phyloP scores from a whole-genome alignment of 2,888 invertebrate species.

The Rotaria magnacalcarata region DNA sequence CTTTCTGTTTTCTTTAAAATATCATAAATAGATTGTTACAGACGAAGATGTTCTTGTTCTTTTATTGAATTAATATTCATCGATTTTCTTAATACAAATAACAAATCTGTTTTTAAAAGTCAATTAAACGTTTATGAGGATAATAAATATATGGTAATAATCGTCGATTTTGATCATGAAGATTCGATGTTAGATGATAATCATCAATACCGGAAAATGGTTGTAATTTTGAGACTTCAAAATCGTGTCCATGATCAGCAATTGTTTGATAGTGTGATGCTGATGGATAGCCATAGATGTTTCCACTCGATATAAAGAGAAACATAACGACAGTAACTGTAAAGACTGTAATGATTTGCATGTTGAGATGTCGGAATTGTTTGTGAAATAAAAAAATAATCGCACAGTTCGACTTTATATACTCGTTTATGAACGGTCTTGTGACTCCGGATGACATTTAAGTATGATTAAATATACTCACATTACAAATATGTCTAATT shows the following conservation, averaged over 20 bases:
- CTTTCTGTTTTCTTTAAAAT: not conserved
- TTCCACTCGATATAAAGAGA: not conserved
- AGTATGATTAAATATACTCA: not conserved
- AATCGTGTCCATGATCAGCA: not conserved
- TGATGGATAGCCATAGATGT: not conserved
- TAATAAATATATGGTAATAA: not conserved
- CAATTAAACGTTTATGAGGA: not conserved
- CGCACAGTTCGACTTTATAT: too few species aligned
- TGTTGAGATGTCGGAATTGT: not conserved
- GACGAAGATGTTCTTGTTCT: not conserved
- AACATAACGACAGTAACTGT: not conserved
- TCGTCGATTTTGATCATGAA: not conserved
- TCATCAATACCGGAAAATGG: not conserved
- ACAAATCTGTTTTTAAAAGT: not conserved
- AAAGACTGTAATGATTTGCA: not conserved
- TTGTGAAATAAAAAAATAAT: not conserved
- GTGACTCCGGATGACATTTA: not conserved
- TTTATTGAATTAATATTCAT: not conserved
- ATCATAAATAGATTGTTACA: not conserved
- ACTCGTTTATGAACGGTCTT: too few species aligned
- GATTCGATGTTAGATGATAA: not conserved
- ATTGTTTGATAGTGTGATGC: not conserved
- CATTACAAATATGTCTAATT: not conserved
- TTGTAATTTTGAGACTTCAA: not conserved
- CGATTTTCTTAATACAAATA: not conserved